A percentile compares a stretch with the other conserved stretches of the same genome.
phyloP scores from a whole-genome alignment of 2,113 vertebrate species.

The Thoracochromis brauschi region DNA sequence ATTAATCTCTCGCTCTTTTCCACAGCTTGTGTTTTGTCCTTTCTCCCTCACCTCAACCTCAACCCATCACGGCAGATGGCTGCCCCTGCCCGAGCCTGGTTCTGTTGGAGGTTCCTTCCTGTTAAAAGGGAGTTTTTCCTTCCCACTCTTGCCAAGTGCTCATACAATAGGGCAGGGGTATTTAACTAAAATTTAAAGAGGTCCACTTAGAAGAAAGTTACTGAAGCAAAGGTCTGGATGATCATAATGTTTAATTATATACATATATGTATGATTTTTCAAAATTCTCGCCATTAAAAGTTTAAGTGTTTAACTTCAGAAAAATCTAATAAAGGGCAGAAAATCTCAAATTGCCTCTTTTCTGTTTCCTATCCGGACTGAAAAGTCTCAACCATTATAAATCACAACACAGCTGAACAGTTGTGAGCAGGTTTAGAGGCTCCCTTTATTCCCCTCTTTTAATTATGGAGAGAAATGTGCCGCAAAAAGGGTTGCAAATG shows the following conservation, averaged over 20 bases:
- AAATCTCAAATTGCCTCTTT: background rate
- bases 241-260: background rate
- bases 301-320: background rate
- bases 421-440: background rate
- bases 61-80: background rate
- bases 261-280: background rate
- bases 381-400: background rate
- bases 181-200: background rate
- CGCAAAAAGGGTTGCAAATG: background rate
- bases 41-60: background rate
- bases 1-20: background rate
- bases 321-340: background rate
- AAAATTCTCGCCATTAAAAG: background rate
- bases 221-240: background rate
- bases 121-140: background rate
- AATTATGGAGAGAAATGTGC: background rate
- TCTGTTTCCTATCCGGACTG: background rate
- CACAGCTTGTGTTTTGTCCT: background rate
- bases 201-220: background rate
- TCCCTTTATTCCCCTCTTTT: background rate
- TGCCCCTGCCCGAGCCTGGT: background rate
- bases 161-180: background rate
- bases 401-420: background rate
- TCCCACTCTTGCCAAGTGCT: background rate
- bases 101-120: background rate